Evolutionary conservation across 2,797 vertebrate genomes (phyloP).

Genomic region (Cynopterus sphinx): DNA sequence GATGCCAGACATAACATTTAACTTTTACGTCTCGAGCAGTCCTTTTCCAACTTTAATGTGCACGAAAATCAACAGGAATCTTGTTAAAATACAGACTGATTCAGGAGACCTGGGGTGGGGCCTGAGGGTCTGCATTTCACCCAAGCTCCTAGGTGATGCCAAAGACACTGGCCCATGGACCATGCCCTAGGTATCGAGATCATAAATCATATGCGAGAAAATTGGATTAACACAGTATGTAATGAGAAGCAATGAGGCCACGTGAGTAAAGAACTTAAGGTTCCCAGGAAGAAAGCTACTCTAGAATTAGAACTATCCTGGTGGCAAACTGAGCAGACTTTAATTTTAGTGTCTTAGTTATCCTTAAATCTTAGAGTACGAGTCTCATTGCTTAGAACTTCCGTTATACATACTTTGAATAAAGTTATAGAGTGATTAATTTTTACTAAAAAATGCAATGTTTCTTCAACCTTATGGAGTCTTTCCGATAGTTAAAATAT

Average conservation of each 20-base stretch:
- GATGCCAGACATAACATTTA: neutral
- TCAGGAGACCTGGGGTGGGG: neutral
- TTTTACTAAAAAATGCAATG: neutral
- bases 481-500: constrained; percentile 3
- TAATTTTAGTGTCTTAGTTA: neutral
- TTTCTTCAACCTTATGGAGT: neutral
- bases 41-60: neutral
- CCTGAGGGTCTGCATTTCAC: neutral
- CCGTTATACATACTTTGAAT: neutral
- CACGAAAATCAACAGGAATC: neutral
- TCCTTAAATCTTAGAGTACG: neutral
- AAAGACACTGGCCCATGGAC: neutral
- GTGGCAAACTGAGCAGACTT: neutral
- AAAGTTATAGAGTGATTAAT: neutral
- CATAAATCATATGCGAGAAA: neutral
- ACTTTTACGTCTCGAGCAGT: neutral
- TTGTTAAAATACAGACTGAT: neutral
- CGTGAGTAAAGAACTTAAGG: neutral
- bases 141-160: neutral
- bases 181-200: neutral
- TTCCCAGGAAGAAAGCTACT: neutral
- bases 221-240: neutral
- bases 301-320: neutral
- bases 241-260: neutral
- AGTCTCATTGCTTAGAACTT: neutral